Evolutionary conservation across 2,888 invertebrate genomes (phyloP), one percentile per base, ranked within the genome.

Genomic region (Eutolmus rufibarbis): DNA sequence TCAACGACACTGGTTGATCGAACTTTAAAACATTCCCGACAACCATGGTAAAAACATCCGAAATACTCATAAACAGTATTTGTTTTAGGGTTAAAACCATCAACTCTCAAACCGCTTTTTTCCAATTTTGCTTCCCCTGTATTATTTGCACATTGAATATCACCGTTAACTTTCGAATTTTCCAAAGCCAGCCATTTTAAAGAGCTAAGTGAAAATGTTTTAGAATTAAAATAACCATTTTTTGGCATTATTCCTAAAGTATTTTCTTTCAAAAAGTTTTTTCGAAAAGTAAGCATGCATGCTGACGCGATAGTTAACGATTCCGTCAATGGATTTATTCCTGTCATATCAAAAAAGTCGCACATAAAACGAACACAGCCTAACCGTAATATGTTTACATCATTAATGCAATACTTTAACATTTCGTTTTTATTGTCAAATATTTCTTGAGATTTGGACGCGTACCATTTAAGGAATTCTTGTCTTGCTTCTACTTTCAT

Each of bases 321-420:
- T 78, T 79, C 79, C 34, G 23, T 43, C 1, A 79, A 79, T 8
- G 79, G 43, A 9, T 79, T 79, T 43, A 79, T 57, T 2, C 37
- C 57, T 51, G 78, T 56, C 46, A 86, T 77, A 28, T 56, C 77
- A 51, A 78, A 19, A 77, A 78, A 78, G 23, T 78, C 37, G 16
- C 56, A 56, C 87, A 87, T 87, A 46, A 81, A 87, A 19, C 66
- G 81, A 56, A 81, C 28, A 66, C 81, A 76, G 31, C 82, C 81
- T 28, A 87, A 37, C n/a, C 82, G 81, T 82, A 87, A 76, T 34
- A 82, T 87, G 74, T 82, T 87, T 16, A 87, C 84, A 46, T 82
- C 81, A 34, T 74, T 87, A 12, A 56, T 28, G 66, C 74, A 87
- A 87, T 87, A 82, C 43, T 46, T 74, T 82, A 87, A 74, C 19